These are phyloP conservation scores for Chauna torquata DNA, from an alignment of 2,113 vertebrate species.

Conservation along the genomic window DNA sequence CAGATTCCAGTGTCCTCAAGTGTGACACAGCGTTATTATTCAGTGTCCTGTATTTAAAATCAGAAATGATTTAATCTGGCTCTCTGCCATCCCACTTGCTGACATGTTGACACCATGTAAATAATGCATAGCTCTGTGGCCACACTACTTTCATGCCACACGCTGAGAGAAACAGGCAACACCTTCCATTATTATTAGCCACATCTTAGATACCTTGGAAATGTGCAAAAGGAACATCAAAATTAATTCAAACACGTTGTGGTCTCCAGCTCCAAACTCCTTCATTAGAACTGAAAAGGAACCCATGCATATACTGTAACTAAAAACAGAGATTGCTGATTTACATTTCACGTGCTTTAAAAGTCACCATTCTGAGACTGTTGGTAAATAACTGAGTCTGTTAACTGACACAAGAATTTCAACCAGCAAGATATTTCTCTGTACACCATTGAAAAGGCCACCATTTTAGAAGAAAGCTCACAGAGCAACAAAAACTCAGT, in stretches of 20 bases:
- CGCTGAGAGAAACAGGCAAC: conserved; percentile 1
- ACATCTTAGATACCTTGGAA: background rate
- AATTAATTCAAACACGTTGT: background rate
- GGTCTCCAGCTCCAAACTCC: background rate
- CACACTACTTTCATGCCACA: background rate
- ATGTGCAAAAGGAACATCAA: background rate
- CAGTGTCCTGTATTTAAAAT: conserved; percentile 22
- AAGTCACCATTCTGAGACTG: background rate
- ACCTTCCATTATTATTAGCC: conserved; percentile 12
- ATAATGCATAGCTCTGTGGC: conserved; percentile 22
- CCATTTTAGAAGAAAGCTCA: background rate
- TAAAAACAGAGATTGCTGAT: background rate
- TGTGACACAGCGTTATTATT: conserved; percentile 8
- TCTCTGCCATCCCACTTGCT: conserved; percentile 25
- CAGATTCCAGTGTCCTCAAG: conserved; percentile 37
- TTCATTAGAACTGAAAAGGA: background rate
- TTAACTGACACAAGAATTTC: background rate
- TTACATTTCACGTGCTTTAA: conserved; percentile 4
- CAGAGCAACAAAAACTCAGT: background rate
- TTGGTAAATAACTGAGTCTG: background rate
- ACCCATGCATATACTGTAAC: background rate
- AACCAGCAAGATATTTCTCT: background rate
- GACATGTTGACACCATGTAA: conserved; percentile 41
- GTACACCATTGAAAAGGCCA: background rate
- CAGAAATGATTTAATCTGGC: conserved; percentile 30